phyloP scores from a whole-genome alignment of 2,797 vertebrate genomes.

The Naso thynnoides region DNA sequence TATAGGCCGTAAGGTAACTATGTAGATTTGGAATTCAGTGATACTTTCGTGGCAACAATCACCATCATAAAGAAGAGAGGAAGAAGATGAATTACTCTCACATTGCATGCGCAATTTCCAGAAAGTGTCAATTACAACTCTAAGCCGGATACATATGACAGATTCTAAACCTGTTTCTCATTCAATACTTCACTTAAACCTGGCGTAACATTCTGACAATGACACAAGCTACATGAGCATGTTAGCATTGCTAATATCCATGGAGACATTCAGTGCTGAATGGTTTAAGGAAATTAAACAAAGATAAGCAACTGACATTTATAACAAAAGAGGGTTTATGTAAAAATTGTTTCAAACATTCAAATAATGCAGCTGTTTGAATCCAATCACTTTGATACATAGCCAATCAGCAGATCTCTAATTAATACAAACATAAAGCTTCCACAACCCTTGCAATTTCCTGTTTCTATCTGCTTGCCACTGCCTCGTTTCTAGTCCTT shows the following conservation, averaged over 20 bases:
- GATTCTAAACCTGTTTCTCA: background rate
- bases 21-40: too few species aligned
- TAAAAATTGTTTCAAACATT: background rate
- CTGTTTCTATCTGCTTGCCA: slow-evolving; percentile 37
- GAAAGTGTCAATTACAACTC: background rate
- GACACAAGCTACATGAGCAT: too few species aligned
- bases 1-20: too few species aligned
- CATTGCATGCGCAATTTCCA: too few species aligned
- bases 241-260: background rate
- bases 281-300: slow-evolving; percentile 18
- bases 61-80: too few species aligned
- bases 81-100: too few species aligned
- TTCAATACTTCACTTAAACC: slow-evolving; percentile 3
- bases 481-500: slow-evolving; percentile 20
- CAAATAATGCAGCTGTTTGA: background rate
- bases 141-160: background rate
- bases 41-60: too few species aligned
- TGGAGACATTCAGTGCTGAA: background rate
- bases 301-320: background rate
- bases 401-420: slow-evolving; percentile 16
- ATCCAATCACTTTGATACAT: background rate
- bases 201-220: background rate
- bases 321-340: slow-evolving; percentile 3
- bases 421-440: slow-evolving; percentile 47
- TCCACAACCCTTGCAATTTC: slow-evolving; percentile 56